phyloP scores from a whole-genome alignment of 2,113 vertebrate species.

The Monarcha castaneiventris region DNA sequence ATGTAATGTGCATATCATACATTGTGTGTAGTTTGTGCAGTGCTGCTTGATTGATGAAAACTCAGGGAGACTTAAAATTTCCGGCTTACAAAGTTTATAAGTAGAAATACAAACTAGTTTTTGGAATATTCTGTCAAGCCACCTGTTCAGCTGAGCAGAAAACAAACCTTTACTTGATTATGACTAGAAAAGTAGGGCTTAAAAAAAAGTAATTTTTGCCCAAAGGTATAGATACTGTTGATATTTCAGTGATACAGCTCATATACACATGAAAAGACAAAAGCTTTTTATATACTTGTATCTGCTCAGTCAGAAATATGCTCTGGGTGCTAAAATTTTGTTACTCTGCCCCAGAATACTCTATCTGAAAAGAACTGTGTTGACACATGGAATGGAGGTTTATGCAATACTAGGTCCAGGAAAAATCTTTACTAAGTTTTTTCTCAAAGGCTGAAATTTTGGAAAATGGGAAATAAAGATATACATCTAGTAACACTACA shows the following conservation, averaged over 20 bases:
- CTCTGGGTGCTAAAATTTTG: not conserved
- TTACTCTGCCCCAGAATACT: not conserved
- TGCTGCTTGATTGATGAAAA: not conserved
- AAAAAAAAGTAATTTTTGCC: not conserved
- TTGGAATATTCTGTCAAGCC: conserved; percentile 1
- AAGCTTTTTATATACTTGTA: not conserved
- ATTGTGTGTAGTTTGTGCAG: not conserved
- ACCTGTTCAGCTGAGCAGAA: not conserved
- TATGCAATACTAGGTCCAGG: not conserved
- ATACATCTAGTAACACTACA: not conserved
- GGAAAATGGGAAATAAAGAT: not conserved
- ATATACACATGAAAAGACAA: not conserved
- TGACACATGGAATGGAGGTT: not conserved
- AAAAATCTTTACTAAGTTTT: not conserved
- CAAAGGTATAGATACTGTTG: not conserved
- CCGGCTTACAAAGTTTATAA: not conserved
- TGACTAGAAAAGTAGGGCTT: not conserved
- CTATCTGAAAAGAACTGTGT: not conserved
- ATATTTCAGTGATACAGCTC: not conserved
- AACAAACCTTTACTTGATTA: not conserved
- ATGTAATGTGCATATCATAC: not conserved
- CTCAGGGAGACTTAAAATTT: not conserved
- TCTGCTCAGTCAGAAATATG: not conserved
- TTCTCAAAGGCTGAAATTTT: not conserved
- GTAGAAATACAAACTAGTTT: not conserved